phyloP scores from a whole-genome alignment of 2,797 vertebrate genomes.

The Miichthys miiuy region DNA sequence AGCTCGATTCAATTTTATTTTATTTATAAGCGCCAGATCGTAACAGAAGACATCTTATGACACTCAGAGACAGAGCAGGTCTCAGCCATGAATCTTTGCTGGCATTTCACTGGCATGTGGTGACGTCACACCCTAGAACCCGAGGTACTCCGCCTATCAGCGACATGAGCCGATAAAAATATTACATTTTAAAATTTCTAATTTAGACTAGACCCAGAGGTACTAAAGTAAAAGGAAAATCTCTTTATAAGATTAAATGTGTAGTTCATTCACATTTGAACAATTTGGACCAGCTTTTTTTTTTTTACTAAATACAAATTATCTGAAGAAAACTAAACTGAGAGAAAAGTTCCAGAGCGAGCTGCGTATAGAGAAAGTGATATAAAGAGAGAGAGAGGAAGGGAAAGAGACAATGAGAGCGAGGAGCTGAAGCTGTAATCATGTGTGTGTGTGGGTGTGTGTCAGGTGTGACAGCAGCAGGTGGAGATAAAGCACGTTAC shows the following conservation, averaged over 20 bases:
- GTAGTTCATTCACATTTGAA: neutral
- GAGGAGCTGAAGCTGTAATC: neutral
- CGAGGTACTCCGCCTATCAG: too few relatives aligned
- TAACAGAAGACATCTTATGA: too few relatives aligned
- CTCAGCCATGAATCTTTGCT: too few relatives aligned
- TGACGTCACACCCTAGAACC: too few relatives aligned
- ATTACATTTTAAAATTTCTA: too few relatives aligned
- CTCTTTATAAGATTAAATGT: neutral
- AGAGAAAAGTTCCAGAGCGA: neutral
- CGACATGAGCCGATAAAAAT: too few relatives aligned
- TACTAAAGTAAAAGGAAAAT: too few relatives aligned
- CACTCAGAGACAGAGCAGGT: too few relatives aligned
- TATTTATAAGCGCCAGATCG: too few relatives aligned
- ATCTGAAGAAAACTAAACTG: neutral
- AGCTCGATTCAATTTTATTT: too few relatives aligned
- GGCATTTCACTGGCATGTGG: too few relatives aligned
- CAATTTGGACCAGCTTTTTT: neutral
- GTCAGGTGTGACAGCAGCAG: slow-evolving; percentile 65
- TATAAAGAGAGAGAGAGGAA: neutral
- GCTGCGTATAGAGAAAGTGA: neutral
- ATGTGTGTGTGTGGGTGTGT: slow-evolving; percentile 32
- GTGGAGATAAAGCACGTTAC: slow-evolving; percentile 76
- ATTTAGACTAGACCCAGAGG: too few relatives aligned
- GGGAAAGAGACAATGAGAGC: neutral
- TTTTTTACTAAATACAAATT: neutral